Conservation (phyloP, 2,888 invertebrate species). For the Lochmaea crataegi region DNA sequence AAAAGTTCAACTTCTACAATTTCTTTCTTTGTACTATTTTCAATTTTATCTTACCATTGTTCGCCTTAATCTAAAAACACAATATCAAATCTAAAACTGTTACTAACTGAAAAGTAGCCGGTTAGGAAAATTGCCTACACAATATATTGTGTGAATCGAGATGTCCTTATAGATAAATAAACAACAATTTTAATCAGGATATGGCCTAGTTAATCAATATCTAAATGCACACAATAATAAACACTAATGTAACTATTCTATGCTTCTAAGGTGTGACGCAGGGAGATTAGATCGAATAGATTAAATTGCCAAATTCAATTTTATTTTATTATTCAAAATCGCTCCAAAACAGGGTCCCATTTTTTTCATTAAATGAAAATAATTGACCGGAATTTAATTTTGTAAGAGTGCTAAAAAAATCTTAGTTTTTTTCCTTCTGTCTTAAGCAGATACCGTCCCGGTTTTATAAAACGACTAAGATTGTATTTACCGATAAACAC, state of each 20-base stretch:
- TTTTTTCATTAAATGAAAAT: too few relatives aligned
- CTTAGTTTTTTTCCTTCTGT: too few relatives aligned
- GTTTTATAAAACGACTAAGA: conserved; percentile 15
- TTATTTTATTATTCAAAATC: neutral
- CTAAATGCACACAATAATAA: conserved; percentile 17
- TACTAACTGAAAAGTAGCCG: neutral
- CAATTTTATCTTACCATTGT: too few relatives aligned
- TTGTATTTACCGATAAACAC: conserved; percentile 23
- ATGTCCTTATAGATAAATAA: conserved; percentile 28
- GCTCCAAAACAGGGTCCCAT: too few relatives aligned
- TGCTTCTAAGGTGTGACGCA: conserved; percentile 13
- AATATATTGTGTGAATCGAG: conserved; percentile 21
- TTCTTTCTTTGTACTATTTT: too few relatives aligned
- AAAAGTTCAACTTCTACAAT: too few relatives aligned
- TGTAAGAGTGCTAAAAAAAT: too few relatives aligned
- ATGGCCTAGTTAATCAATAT: conserved; percentile 29
- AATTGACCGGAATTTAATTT: too few relatives aligned
- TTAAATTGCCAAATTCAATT: neutral
- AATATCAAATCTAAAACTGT: too few relatives aligned
- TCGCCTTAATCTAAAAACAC: too few relatives aligned
- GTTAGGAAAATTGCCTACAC: conserved; percentile 19
- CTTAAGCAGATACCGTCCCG: neutral
- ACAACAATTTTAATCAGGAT: conserved; percentile 28
- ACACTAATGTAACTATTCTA: conserved; percentile 25
- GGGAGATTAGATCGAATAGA: conserved; percentile 11